Evolutionary conservation across 2,113 vertebrate genomes (phyloP), one percentile per base, ranked within the genome.

Genomic region (Neolamprologus ventralis): DNA sequence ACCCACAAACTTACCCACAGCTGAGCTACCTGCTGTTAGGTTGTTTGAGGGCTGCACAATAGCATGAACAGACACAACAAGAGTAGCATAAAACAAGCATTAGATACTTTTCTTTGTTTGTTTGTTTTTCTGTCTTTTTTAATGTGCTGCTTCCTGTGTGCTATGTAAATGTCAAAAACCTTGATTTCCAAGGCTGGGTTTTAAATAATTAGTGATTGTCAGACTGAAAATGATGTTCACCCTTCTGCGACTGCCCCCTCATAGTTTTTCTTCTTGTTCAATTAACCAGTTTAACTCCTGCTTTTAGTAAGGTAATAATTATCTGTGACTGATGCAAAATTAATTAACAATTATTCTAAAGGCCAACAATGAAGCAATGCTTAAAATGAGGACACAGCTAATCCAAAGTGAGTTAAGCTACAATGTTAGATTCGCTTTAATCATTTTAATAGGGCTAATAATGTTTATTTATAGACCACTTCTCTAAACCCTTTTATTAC

Each of bases 11-110:
- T 5, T 71, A 16, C 21, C 12, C 37, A 45, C 2, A 45, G 37
- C 13, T 73, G 63, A 68, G 63, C n/a, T 68, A 21, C 1, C 7
- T 40, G 33, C 19, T 0, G 0, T 68, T 40, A 40, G 35, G 12
- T 1, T 68, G 33, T 40, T 68, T 13, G 12, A 9, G n/a, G 35
- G 7, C 63, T 6, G 7, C 35, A 21, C n/a, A 21, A 23, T 14
- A 71, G 65, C n/a, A 71, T 28, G 68, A 28, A 47, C 21, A 47
- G 40, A 11, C 40, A 28, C 40, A 73, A 45, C 68, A 26, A 47
- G 13, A 47, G 40, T 47, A 28, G 21, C 68, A 26, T 73, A 26
- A 73, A 73, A 47, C 68, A 73, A 45, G 40, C 40, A 28, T 31
- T 8, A 78, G 10, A n/a, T 51, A 49, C 71, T n/a, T 78, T 5